Evolutionary conservation across 2,113 vertebrate species (phyloP), one percentile per base, ranked within the genome.

Genomic region (Myrmophylax atrothorax): DNA sequence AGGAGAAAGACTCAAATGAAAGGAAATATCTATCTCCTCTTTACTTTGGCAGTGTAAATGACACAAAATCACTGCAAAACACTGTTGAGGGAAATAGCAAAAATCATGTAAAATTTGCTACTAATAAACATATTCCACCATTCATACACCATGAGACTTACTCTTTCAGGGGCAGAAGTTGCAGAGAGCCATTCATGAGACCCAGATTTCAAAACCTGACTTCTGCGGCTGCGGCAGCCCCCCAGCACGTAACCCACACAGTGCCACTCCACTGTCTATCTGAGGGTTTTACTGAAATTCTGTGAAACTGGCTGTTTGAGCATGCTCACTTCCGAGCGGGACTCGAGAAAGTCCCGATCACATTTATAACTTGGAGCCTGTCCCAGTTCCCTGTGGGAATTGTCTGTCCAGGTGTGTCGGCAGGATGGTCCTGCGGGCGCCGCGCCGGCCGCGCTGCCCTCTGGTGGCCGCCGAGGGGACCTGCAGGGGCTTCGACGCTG

Each of bases 321-420:
- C 56, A 3, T 0, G 37, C 2, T 31, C 3, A 1, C 49, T 58
- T 11, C 12, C 2, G 35, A n/a, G 66, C 2, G 4, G 53, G 26
- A 2, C 7, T n/a, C 8, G 74, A 37, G 64, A 38, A 55, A 40
- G 68, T 22, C 14, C 6, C 33, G 10, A 5, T 2, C 20, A 3
- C 23, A 4, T 4, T 5, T 5, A 1, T 1, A 46, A 1, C 35
- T 5, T 11, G 63, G 22, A 64, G n/a, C 58, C 13, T 18, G 38
- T 6, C 3, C 2, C 7, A 7, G 4, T 29, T 56, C 49, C 42
- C 44, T 2, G 26, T 2, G 23, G 70, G 67, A n/a, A 4, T 50
- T 18, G 17, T 18, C n/a, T 19, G 40, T 1, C 33, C 0, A 35
- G 4, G 4, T 10, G 31, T 3, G 25, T 8, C 13, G 72, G 2